Conservation (phyloP, 2,888 invertebrate species). For the Sthenelais limicola region DNA sequence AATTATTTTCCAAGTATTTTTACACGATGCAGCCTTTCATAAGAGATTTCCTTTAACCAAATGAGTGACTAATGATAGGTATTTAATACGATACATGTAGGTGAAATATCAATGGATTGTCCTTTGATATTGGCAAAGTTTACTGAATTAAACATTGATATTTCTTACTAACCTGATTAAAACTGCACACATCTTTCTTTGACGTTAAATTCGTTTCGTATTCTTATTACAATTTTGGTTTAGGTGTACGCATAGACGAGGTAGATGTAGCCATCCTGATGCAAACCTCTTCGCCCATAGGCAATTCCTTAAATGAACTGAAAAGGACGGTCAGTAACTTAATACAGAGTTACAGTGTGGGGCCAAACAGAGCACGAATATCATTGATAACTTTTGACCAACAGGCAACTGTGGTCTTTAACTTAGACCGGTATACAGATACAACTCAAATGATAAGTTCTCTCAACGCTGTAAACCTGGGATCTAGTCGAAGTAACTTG, state of each 20-base stretch:
- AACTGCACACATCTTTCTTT: too few species aligned
- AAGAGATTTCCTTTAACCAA: too few species aligned
- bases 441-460: neutral
- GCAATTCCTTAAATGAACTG: neutral
- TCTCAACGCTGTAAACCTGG: neutral
- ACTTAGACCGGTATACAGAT: neutral
- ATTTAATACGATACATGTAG: too few species aligned
- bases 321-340: conserved; percentile 2
- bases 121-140: too few species aligned
- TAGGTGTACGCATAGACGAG: neutral
- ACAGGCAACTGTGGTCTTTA: neutral
- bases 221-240: too few species aligned
- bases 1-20: too few species aligned
- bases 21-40: too few species aligned
- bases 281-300: neutral
- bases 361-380: neutral
- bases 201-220: too few species aligned
- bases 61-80: too few species aligned
- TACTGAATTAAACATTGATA: too few species aligned
- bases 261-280: conserved; percentile 22
- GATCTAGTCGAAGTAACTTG: neutral
- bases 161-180: too few species aligned
- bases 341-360: neutral
- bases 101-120: too few species aligned
- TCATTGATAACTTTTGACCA: neutral